These are phyloP conservation scores for Bradypus variegatus DNA, from an alignment of 2,797 vertebrate genomes.

Conservation along the genomic window DNA sequence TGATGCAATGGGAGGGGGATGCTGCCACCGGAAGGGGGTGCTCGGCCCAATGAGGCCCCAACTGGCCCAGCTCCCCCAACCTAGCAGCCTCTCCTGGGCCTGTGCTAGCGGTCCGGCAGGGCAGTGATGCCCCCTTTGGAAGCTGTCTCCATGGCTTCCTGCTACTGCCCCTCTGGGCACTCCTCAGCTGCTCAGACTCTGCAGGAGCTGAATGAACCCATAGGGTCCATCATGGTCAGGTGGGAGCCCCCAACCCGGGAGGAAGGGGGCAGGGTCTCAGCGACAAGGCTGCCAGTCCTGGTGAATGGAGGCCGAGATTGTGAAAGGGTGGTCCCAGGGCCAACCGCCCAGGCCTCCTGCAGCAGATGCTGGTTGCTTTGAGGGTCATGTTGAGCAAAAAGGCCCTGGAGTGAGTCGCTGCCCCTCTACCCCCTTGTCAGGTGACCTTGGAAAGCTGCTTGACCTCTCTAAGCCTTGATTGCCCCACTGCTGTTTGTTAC, in stretches of 20 bases:
- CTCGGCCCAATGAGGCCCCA: background rate
- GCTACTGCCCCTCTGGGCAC: background rate
- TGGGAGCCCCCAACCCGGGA: background rate
- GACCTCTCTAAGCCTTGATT: background rate
- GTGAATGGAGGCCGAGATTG: background rate
- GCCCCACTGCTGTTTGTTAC: background rate
- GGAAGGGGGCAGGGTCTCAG: background rate
- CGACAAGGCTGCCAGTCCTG: background rate
- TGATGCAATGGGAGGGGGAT: background rate
- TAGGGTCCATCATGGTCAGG: fast-evolving
- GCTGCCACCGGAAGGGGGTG: background rate
- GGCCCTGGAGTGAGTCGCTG: background rate
- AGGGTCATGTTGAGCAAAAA: background rate
- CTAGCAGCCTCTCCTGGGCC: background rate
- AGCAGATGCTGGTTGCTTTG: background rate
- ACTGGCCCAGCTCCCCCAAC: background rate
- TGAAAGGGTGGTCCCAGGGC: background rate
- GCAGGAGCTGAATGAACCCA: background rate
- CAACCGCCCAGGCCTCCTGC: background rate
- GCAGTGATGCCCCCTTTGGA: background rate
- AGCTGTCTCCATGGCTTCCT: background rate
- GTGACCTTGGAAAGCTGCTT: background rate
- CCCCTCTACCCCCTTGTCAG: background rate
- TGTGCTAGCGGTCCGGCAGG: background rate
- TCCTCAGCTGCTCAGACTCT: background rate